Base-by-base conservation (phyloP, 2,113 vertebrate genomes). In the Cinclus cinclus region DNA sequence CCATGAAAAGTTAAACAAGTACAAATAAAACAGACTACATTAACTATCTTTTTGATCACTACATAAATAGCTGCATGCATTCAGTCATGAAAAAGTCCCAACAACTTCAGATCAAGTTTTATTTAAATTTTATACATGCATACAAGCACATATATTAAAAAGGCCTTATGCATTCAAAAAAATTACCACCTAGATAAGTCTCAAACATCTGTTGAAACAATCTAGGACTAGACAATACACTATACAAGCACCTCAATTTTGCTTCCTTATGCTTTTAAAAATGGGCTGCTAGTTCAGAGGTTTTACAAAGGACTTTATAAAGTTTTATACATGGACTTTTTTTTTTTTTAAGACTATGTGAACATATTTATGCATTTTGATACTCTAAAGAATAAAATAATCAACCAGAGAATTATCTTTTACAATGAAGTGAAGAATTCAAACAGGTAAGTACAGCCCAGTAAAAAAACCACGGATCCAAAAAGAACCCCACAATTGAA, bases 401-500 rank as follows among this genome's bases (percentile, higher is more conserved):
- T 10, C 14, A 84, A 78, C 14, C 27, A 80, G 11, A 87, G 7
- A 85, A 15, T 69, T 71, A 63, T 13, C 25, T 88, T 74, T 49
- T 67, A 31, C 39, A 74, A 42, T 33, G 24, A 77, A 55, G 30
- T 2, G 15, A 46, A 49, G 10, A 70, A 25, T 37, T 27, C 14
- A 37, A 78, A 68, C 5, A 63, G 11, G 14, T 33, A 70, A 79
- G 15, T 39, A 70, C 10, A 75, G 28, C 3, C 17, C 39, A 65
- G 21, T n/a, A 35, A 78, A 87, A 78, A 87, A 92, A 71, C 2
- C 11, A 63, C 0, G 0, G 15, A 59, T 62, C 5, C 1, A 67
- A 76, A 82, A 46, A 46, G 50, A 22, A 0, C 1, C 3, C 16
- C 33, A 33, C 5, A 25, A 37, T 62, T 2, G 27, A 39, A 44